phyloP scores from a whole-genome alignment of 37 sponge, comb jelly and placozoan genomes.

The Ianthella basta region DNA sequence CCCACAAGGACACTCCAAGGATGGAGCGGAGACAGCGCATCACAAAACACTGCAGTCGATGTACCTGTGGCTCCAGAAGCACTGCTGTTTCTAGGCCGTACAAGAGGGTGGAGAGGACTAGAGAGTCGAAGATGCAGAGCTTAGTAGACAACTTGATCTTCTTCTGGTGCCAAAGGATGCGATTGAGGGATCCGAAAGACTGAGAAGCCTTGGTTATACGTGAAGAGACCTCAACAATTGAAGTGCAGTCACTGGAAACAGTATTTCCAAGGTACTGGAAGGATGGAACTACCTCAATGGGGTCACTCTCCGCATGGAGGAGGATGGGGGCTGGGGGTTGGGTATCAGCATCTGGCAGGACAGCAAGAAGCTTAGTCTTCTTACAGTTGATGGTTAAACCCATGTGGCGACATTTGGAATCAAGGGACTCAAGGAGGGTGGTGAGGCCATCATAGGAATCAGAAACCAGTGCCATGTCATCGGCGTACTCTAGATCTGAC shows the following conservation, averaged over 20 bases:
- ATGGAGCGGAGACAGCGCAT: constrained; percentile 21
- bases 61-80: constrained; percentile 16
- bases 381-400: constrained; percentile 17
- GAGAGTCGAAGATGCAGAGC: constrained; percentile 10
- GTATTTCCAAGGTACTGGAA: constrained; percentile 28
- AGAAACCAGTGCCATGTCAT: constrained; percentile 31
- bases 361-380: constrained; percentile 21
- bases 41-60: constrained; percentile 22
- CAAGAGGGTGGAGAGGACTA: constrained; percentile 19
- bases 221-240: not conserved
- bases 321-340: constrained; percentile 27
- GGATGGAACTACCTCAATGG: constrained; percentile 25
- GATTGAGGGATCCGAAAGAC: not conserved
- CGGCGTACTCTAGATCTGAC: constrained; percentile 19
- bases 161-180: constrained; percentile 30
- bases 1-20: constrained; percentile 22
- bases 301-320: constrained; percentile 25
- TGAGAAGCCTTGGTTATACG: constrained; percentile 21
- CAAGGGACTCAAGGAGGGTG: constrained; percentile 10
- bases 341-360: constrained; percentile 12
- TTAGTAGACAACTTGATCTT: not conserved
- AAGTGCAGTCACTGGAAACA: constrained; percentile 22
- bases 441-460: constrained; percentile 18
- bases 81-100: constrained; percentile 27
- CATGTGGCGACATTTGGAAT: constrained; percentile 20